These are phyloP conservation scores for Stomatorhinus ivindoensis DNA, from an alignment of 2,113 vertebrate species.

Conservation along the genomic window DNA sequence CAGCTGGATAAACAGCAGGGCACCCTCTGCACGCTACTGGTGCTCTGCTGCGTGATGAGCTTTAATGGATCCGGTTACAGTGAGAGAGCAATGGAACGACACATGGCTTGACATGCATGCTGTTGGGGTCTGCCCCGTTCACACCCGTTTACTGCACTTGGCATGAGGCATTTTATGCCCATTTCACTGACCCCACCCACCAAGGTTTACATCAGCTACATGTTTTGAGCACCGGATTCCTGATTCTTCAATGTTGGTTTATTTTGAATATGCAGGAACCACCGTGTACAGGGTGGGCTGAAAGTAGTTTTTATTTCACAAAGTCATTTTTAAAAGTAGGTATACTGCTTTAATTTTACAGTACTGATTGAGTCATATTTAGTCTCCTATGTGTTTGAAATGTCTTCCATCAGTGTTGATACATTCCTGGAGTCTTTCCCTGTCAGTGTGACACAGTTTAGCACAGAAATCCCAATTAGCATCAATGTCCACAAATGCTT, in stretches of 20 bases:
- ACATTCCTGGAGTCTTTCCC: not conserved
- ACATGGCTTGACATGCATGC: not conserved
- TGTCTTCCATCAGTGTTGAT: not conserved
- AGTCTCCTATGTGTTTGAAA: not conserved
- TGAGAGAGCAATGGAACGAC: not conserved
- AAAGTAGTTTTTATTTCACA: not conserved
- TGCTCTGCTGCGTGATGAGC: not conserved
- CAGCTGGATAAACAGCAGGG: not conserved
- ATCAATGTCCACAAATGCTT: not conserved
- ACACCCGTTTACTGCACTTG: not conserved
- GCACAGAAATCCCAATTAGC: not conserved
- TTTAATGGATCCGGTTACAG: not conserved
- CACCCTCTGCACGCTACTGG: not conserved
- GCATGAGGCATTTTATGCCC: not conserved
- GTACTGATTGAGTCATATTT: not conserved
- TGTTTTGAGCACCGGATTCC: not conserved
- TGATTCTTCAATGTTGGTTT: not conserved
- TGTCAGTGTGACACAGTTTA: not conserved
- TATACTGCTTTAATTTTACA: not conserved
- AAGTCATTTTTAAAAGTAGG: not conserved
- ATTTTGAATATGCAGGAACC: not conserved
- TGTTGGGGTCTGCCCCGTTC: not conserved
- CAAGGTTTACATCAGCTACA: not conserved
- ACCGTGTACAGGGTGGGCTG: not conserved
- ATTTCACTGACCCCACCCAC: not conserved